Base-by-base conservation (phyloP, 37 sponge, comb jelly and placozoan species). In the Ephydatia muelleri region DNA sequence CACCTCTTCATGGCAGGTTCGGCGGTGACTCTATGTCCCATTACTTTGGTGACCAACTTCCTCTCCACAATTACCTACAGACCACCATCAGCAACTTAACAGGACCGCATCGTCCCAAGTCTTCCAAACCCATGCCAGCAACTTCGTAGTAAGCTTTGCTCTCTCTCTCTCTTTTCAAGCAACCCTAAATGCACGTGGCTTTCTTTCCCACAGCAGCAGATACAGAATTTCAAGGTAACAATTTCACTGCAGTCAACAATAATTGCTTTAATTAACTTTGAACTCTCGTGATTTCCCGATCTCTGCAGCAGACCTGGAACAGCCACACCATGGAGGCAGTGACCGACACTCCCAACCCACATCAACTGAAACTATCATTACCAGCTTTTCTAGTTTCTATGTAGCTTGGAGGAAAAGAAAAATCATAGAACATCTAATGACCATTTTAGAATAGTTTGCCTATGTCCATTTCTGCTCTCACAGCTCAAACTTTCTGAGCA, bases 401-500 rank as follows among this genome's bases (percentile, higher is more conserved):
- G 49, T 3, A 40, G 49, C 27, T 5, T 4, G 26, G 12, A n/a
- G 28, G 43, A 27, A 78, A n/a, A 26, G 5, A 78, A 5, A 43
- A 64, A 48, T 48, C 49, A 26, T 38, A 48, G 4, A 40, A 27
- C 57, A 36, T n/a, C n/a, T 39, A 12, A 40, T 38, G 11, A 9
- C 9, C 71, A n/a, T 25, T 36, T 8, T 28, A 30, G 36, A 30
- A 32, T 9, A 11, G 9, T 9, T 25, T 38, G 11, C 5, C 37
- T 75, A 32, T 8, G 6, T n/a, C 35, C 16, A 30, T 32, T 30
- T 39, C 29, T 68, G 0, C 5, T 21, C 9, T 83, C 79, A 92
- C 36, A 93, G 82, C 47, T 95, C 89, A 87, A 98, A 98, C 27
- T 94, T 91, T 82, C 65, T 85, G 33, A 98, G 81, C 31, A 98